Conservation (phyloP, 2,113 vertebrate species). For the Anseranas semipalmata region DNA sequence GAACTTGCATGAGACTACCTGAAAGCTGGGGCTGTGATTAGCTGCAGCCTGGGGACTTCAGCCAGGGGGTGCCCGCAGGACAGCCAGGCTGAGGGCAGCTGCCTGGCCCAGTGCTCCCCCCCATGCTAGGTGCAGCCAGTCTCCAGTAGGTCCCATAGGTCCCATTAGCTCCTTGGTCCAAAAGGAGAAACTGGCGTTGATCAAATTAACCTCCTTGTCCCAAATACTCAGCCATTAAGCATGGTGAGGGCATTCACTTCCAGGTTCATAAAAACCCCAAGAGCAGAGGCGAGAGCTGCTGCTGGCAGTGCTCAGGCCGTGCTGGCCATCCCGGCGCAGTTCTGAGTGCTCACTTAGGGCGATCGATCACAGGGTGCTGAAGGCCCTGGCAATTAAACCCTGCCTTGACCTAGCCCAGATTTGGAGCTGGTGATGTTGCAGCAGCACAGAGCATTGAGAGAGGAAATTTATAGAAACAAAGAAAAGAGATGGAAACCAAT, state of each 20-base stretch:
- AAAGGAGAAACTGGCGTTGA: neutral
- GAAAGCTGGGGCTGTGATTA: neutral
- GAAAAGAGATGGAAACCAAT: neutral
- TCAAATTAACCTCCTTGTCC: neutral
- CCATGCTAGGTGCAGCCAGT: neutral
- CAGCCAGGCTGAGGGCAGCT: neutral
- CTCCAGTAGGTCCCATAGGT: neutral
- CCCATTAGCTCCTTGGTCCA: neutral
- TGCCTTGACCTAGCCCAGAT: neutral
- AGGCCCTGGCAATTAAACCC: neutral
- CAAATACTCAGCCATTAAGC: fast-evolving
- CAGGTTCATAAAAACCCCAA: neutral
- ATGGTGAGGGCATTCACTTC: fast-evolving
- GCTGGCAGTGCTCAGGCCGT: no score
- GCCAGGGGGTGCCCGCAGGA: neutral
- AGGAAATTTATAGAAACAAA: neutral
- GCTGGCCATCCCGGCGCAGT: neutral
- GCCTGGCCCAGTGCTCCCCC: neutral
- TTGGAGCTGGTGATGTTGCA: neutral
- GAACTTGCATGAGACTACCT: fast-evolving
- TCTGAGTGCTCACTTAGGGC: neutral
- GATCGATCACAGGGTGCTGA: fast-evolving
- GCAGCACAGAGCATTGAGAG: neutral
- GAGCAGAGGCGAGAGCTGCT: no score
- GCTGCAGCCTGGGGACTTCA: neutral